Evolutionary conservation across 1,140 invertebrate genomes (phyloP), one percentile per base, ranked within the genome.

Genomic region (Drosophila mojavensis): DNA sequence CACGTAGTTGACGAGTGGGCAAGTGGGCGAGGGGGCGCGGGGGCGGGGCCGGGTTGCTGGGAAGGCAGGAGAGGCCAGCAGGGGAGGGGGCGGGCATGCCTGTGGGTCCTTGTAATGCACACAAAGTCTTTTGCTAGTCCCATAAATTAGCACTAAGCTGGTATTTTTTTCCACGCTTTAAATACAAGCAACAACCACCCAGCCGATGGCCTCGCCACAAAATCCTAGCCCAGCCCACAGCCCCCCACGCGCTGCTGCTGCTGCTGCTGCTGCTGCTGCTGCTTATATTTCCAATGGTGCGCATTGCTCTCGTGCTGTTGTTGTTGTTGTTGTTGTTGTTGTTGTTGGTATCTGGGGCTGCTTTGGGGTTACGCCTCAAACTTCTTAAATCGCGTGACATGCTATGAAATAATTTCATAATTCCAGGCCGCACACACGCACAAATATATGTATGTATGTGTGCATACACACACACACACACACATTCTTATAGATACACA

Each of bases 381-480:
- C 73, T 78, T 80, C 77, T 78, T 78, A 61, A 84, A 78, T 84
- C 81, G 81, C 81, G 81, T 84, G 81, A 80, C 77, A 63, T 59
- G 68, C 56, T 64, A 60, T 66, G 58, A 79, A 77, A 83, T 73
- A 64, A 62, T 84, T 82, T 72, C 66, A 79, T 84, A 83, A 80
- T 79, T 84, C 73, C 64, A 73, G 81, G 76, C 76, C 47, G 43
- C 69, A 56, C 50, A 65, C 50, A 43, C 33, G 61, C 43, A 48
- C 20, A 61, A n/a, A 41, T 30, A 20, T n/a, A 43, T 13, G 59
- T 26, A 36, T n/a, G 4, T 20, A 4, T 26, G 39, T 48, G 28
- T 43, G 28, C 36, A 28, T 10, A 61, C 17, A 60, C 11, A 60
- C 7, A 53, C 9, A n/a, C 39, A 36, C 10, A 56, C 5, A 48